These are phyloP conservation scores for Papilio elwesi DNA, from an alignment of 2,888 invertebrate species.

Conservation along the genomic window DNA sequence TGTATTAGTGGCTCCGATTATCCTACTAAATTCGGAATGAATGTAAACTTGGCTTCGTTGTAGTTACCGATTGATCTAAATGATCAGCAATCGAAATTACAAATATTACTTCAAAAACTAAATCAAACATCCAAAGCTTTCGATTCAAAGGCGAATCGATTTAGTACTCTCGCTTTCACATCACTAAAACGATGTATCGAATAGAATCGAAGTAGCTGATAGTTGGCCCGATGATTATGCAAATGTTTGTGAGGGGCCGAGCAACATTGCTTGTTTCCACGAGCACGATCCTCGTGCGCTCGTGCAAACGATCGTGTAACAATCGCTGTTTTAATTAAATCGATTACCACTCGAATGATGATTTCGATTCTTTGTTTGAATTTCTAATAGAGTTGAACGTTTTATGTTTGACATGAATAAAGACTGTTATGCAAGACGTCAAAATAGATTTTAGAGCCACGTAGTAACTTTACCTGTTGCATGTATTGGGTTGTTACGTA, in stretches of 20 bases:
- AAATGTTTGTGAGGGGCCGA: conserved; percentile 35
- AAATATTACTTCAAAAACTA: not conserved
- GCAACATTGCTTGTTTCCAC: conserved; percentile 16
- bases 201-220: conserved; percentile 27
- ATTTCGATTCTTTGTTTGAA: conserved; percentile 26
- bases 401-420: conserved; percentile 1
- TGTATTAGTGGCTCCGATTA: too few relatives aligned
- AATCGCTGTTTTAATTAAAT: conserved; percentile 35
- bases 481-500: not conserved
- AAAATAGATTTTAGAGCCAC: too few relatives aligned
- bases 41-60: too few relatives aligned
- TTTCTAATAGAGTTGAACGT: conserved; percentile 4
- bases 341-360: conserved; percentile 26
- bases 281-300: conserved; percentile 21
- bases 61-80: too few relatives aligned
- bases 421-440: not conserved
- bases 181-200: conserved; percentile 27
- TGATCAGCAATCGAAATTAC: not conserved
- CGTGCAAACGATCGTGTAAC: conserved; percentile 27
- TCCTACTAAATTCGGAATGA: too few relatives aligned
- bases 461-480: not conserved
- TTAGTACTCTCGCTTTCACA: conserved; percentile 3
- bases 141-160: conserved; percentile 19
- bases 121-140: conserved; percentile 8
- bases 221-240: conserved; percentile 36